Evolutionary conservation across 2,113 vertebrate species (phyloP).

Genomic region (Pollimyrus isidori): DNA sequence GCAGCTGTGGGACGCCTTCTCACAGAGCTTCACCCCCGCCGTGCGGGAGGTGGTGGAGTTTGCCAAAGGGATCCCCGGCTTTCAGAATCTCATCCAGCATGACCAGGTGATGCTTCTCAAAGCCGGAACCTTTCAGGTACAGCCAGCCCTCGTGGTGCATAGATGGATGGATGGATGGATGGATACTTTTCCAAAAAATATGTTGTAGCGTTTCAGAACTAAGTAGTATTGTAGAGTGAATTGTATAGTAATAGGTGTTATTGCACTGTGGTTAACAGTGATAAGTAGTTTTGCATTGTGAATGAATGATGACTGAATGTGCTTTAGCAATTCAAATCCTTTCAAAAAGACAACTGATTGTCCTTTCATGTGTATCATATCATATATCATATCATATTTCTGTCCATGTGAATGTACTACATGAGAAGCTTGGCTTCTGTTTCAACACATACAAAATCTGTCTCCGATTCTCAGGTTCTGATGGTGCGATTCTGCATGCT

Average conservation of each 20-base stretch:
- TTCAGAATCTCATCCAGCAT: conserved; percentile 65
- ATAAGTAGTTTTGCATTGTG: not conserved
- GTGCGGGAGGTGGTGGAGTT: conserved; percentile 71
- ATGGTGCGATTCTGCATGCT: conserved; percentile 70
- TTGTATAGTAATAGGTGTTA: too few species aligned
- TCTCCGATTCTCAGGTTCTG: conserved; percentile 52
- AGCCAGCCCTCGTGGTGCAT: not conserved
- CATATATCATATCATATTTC: not conserved
- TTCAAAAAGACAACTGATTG: not conserved
- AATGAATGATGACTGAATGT: not conserved
- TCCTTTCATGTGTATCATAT: not conserved
- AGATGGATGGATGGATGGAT: not conserved
- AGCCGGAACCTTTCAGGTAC: conserved; percentile 70
- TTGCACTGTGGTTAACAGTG: too few species aligned
- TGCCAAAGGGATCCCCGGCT: conserved; percentile 69
- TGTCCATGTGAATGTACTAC: not conserved
- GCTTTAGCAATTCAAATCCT: not conserved
- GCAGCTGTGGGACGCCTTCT: conserved; percentile 70
- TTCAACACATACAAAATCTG: not conserved
- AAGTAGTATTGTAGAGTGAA: too few species aligned
- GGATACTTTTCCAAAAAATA: not conserved
- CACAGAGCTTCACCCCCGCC: conserved; percentile 68
- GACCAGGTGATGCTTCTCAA: conserved; percentile 73
- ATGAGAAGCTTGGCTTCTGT: not conserved
- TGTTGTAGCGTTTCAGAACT: not conserved